phyloP scores from a whole-genome alignment of 1,140 invertebrate genomes.

The Lasioglossum albipes region DNA sequence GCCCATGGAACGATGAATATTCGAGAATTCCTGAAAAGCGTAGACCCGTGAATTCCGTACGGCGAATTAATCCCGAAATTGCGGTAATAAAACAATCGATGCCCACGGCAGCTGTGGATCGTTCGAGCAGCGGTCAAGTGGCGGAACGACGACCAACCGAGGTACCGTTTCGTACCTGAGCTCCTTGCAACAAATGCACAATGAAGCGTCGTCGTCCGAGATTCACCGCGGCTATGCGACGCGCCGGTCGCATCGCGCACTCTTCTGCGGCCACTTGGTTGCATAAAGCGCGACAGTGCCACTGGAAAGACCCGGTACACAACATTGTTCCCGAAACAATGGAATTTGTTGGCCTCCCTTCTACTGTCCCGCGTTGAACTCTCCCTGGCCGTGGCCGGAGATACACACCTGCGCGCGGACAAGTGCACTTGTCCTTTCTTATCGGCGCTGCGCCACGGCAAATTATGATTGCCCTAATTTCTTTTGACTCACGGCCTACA shows the following conservation, averaged over 20 bases:
- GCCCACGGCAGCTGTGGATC: not conserved
- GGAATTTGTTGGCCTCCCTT: conserved; percentile 20
- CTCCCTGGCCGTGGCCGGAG: conserved; percentile 20
- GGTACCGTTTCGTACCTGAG: conserved; percentile 41
- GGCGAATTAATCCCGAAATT: conserved; percentile 42
- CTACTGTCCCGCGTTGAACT: not conserved
- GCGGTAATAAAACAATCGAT: conserved; percentile 52
- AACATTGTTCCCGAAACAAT: conserved; percentile 69
- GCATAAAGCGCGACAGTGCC: not conserved
- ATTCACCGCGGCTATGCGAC: not conserved
- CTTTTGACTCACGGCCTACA: conserved; percentile 50
- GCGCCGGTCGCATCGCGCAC: conserved; percentile 4
- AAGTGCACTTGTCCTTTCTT: conserved; percentile 67
- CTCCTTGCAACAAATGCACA: not conserved
- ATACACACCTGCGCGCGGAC: conserved; percentile 42
- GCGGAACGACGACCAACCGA: not conserved
- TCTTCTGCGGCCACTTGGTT: conserved; percentile 2
- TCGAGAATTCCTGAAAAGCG: conserved; percentile 39
- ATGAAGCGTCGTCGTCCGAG: conserved; percentile 4
- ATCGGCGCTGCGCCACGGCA: conserved; percentile 59
- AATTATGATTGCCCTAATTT: conserved; percentile 71
- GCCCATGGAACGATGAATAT: conserved; percentile 37
- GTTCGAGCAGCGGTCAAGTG: conserved; percentile 16
- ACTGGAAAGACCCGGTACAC: conserved; percentile 55
- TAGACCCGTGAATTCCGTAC: conserved; percentile 40